These are phyloP conservation scores for Ennomos quercinarius DNA, from an alignment of 2,888 invertebrate species.

Conservation along the genomic window DNA sequence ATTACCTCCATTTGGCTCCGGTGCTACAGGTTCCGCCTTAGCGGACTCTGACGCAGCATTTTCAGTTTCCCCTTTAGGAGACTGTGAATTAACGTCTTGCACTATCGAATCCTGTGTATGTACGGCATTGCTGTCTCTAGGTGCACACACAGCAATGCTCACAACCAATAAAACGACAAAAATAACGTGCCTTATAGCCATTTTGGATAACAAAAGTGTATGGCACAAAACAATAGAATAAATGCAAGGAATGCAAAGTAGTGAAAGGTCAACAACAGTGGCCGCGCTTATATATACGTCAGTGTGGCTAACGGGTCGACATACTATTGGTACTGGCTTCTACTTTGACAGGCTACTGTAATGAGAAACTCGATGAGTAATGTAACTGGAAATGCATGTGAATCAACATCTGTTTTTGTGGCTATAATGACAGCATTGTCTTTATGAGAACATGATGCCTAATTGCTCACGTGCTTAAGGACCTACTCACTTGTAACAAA, in stretches of 20 bases:
- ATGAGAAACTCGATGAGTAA: conserved; percentile 34
- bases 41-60: conserved; percentile 11
- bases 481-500: no score
- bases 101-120: conserved; percentile 14
- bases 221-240: conserved; percentile 16
- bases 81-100: conserved; percentile 13
- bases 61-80: conserved; percentile 10
- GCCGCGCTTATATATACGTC: conserved; percentile 23
- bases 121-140: conserved; percentile 48
- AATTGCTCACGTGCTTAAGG: neutral
- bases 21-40: conserved; percentile 10
- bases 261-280: conserved; percentile 48
- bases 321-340: conserved; percentile 12
- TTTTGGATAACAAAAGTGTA: conserved; percentile 10
- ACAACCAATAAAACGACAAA: conserved; percentile 18
- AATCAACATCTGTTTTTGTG: conserved; percentile 27
- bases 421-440: conserved; percentile 6
- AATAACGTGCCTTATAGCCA: conserved; percentile 25
- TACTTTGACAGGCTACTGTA: conserved; percentile 20
- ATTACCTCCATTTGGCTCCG: conserved; percentile 11
- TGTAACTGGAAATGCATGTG: conserved; percentile 30
- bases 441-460: neutral
- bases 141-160: conserved; percentile 31
- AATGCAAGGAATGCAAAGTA: conserved; percentile 44
- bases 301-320: conserved; percentile 10